phyloP scores from a whole-genome alignment of 2,113 vertebrate genomes.

The Prionailurus bengalensis region DNA sequence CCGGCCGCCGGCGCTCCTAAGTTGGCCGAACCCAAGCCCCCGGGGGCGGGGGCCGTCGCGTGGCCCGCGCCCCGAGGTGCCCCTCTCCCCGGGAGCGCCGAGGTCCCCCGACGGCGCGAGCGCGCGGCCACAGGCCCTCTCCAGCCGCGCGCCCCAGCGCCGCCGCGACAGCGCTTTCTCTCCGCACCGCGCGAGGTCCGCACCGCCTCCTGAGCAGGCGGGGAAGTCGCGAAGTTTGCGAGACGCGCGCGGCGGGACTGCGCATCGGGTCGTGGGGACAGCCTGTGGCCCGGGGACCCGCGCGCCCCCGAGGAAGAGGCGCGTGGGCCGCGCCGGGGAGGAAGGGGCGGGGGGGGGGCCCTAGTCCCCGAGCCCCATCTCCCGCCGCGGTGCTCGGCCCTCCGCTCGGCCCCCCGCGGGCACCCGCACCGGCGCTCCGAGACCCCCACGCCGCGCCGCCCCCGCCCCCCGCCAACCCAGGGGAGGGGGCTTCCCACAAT shows the following conservation, averaged over 20 bases:
- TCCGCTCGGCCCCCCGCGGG: not conserved
- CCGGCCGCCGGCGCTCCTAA: not conserved
- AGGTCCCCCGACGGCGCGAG: not conserved
- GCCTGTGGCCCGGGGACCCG: too few relatives aligned
- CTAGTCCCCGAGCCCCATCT: not conserved
- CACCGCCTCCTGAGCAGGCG: not conserved
- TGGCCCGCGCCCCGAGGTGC: not conserved
- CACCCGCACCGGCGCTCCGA: not conserved
- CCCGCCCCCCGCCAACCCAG: conserved; percentile 21
- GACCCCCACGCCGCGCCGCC: conserved; percentile 60
- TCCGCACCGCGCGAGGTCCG: conserved; percentile 49
- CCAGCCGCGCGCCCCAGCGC: not conserved
- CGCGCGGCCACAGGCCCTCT: not conserved
- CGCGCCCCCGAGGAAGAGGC: not conserved
- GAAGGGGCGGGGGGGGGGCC: not conserved
- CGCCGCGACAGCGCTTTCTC: not conserved
- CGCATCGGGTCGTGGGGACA: not conserved
- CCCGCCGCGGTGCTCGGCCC: not conserved
- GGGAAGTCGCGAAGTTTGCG: conserved; percentile 61
- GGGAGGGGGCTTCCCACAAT: conserved; percentile 81
- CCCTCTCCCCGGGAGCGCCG: not conserved
- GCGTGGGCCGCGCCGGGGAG: not conserved
- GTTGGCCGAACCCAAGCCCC: not conserved
- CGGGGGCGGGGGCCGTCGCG: not conserved
- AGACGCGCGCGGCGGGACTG: not conserved